Base-by-base conservation (phyloP, 2,797 vertebrate genomes). In the Tenualosa ilisha region DNA sequence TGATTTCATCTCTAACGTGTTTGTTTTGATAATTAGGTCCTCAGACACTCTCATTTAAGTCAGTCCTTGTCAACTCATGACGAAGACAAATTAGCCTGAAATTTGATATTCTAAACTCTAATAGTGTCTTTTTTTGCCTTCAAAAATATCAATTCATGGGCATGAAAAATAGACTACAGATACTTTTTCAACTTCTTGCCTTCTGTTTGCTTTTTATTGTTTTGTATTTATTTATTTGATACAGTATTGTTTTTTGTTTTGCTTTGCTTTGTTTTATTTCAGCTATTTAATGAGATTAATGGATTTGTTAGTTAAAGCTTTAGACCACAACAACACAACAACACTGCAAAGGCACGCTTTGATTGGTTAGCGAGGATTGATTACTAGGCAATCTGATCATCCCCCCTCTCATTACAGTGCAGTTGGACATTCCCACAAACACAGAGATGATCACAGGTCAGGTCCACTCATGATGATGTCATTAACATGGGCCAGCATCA, bases 401-500 rank as follows among this genome's bases (percentile, higher is more conserved):
- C 40, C 40, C 40, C 6, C 40, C 72, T 51, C 50, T 12, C 72
- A 79, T 79, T 75, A 17, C 31, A 75, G 31, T 43, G 13, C 37
- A 79, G 17, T 15, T 43, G 37, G 72, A 79, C 6, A 22, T 43
- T 79, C 37, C 40, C 17, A 43, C 72, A 7, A 79, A 79, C 26
- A 72, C 65, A 24, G 84, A 79, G 15, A 81, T 40, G 46, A 75
- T 85, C 15, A 59, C 26, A 46, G 40, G 31, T 40, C 68, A 40
- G 37, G 49, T 82, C 79, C 37, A 51, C 91, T 91, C 89, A 89
- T 91, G 90, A 88, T 90, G 91, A 72, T 31, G 65, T 92, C 85
- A 75, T 75, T 31, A 75, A 86, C 43, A 93, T 90, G 89, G 87
- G 89, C 92, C 92, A 89, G 91, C 93, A 91, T 92, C 89, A 81